These are phyloP conservation scores for Cherax destructor DNA, from an alignment of 1,140 invertebrate species.

Conservation along the genomic window DNA sequence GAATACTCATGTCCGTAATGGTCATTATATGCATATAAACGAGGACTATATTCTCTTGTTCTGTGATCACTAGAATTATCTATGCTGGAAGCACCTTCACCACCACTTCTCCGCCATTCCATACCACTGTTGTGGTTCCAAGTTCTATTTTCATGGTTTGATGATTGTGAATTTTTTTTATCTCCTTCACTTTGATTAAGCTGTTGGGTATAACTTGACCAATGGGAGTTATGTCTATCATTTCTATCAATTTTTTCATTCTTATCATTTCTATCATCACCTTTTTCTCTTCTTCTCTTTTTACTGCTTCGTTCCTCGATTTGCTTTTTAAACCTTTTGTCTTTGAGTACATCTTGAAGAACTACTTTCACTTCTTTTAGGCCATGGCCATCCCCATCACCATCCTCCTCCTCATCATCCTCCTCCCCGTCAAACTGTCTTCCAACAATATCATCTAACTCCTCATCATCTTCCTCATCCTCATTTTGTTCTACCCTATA, in stretches of 20 bases:
- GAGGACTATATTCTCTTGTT: slow-evolving; percentile 52
- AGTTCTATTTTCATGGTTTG: slow-evolving; percentile 52
- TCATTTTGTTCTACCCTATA: slow-evolving; percentile 60
- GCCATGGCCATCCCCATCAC: slow-evolving; percentile 8
- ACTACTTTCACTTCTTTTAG: slow-evolving; percentile 63
- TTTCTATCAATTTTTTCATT: slow-evolving; percentile 41
- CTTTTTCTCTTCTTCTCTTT: slow-evolving; percentile 48
- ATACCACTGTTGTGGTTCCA: slow-evolving; percentile 50
- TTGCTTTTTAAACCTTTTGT: slow-evolving; percentile 61
- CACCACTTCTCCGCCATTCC: slow-evolving; percentile 52
- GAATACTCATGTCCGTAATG: slow-evolving; percentile 52
- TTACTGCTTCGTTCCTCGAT: slow-evolving; percentile 50
- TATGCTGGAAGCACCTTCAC: slow-evolving; percentile 59
- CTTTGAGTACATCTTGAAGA: slow-evolving; percentile 59
- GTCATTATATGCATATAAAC: slow-evolving; percentile 42
- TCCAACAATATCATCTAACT: slow-evolving; percentile 5
- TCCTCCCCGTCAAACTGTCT: slow-evolving; percentile 33
- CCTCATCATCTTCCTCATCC: slow-evolving; percentile 53
- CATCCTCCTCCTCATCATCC: slow-evolving; percentile 39
- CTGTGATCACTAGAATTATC: slow-evolving; percentile 43
- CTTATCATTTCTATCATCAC: slow-evolving; percentile 45
- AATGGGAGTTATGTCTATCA: slow-evolving; percentile 40
- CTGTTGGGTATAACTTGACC: slow-evolving; percentile 44
- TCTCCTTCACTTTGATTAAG: slow-evolving; percentile 38
- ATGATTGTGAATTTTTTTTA: slow-evolving; percentile 26